A percentile compares a stretch with the other conserved stretches of the same genome.
Evolutionary conservation across 2,797 vertebrate species (phyloP).

Genomic region (Falco columbarius): DNA sequence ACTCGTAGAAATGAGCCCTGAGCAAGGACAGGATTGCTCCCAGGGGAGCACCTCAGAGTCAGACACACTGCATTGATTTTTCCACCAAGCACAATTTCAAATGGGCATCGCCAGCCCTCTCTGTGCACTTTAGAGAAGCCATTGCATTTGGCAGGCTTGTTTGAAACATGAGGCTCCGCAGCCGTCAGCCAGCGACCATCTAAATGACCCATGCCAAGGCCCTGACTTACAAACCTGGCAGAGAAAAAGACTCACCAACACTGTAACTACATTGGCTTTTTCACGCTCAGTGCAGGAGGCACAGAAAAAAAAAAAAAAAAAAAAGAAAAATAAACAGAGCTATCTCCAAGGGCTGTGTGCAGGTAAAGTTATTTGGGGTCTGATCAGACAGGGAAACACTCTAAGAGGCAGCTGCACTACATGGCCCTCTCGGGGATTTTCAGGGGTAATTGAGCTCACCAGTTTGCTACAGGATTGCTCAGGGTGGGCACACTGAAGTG

Average conservation of each 20-base stretch:
- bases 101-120: neutral
- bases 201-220: neutral
- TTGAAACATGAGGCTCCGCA: neutral
- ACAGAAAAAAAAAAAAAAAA: neutral
- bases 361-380: neutral
- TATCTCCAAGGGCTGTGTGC: neutral
- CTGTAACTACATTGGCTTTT: neutral
- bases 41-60: neutral
- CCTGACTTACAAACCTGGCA: neutral
- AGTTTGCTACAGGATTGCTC: neutral
- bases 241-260: neutral
- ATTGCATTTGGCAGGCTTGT: neutral
- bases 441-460: neutral
- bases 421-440: rapidly evolving
- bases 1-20: neutral
- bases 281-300: neutral
- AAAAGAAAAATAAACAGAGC: neutral
- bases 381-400: neutral
- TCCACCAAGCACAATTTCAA: neutral
- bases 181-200: neutral
- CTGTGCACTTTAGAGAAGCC: neutral
- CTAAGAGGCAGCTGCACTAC: neutral
- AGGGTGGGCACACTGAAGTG: neutral
- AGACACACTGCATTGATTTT: neutral
- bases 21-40: neutral